These are phyloP conservation scores for Donacobius atricapilla DNA, from an alignment of 2,113 vertebrate species.

Conservation along the genomic window DNA sequence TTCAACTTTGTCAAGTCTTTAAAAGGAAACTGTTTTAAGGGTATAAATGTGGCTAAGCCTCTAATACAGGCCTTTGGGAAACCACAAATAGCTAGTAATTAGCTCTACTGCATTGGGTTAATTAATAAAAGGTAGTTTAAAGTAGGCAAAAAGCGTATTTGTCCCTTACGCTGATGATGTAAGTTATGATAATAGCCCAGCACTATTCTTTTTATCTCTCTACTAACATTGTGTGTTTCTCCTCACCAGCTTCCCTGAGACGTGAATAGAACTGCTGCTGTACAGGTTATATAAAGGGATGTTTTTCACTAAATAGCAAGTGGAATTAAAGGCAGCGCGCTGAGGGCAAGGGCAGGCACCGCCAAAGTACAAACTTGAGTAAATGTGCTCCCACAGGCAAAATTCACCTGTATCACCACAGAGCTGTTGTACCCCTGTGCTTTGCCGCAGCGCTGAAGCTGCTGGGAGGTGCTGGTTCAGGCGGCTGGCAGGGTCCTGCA, in stretches of 20 bases:
- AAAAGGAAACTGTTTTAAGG: not conserved
- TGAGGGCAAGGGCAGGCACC: not conserved
- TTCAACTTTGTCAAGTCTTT: slow-evolving; percentile 45
- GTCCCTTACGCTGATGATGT: not conserved
- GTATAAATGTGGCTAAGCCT: not conserved
- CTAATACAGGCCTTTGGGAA: not conserved
- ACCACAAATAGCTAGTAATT: slow-evolving; percentile 12
- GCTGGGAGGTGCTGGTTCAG: not conserved
- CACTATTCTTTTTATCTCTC: not conserved
- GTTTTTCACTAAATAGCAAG: not conserved
- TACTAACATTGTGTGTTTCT: not conserved
- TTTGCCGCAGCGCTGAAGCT: not conserved
- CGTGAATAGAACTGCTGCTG: not conserved
- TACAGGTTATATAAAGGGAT: not conserved
- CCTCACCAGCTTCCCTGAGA: not conserved
- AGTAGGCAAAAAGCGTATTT: slow-evolving; percentile 2
- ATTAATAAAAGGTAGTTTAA: slow-evolving; percentile 38
- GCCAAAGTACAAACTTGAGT: not conserved
- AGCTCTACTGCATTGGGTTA: slow-evolving; percentile 4
- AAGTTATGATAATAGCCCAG: not conserved
- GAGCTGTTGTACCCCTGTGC: not conserved
- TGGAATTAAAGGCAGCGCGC: not conserved
- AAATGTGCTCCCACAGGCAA: not conserved
- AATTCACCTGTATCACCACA: fast-evolving
- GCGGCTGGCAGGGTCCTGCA: not conserved